Percentiles rank a stretch among this genome's conserved stretches.
Evolutionary conservation across 2,888 invertebrate genomes (phyloP).

Genomic region (Mythimna vitellina): DNA sequence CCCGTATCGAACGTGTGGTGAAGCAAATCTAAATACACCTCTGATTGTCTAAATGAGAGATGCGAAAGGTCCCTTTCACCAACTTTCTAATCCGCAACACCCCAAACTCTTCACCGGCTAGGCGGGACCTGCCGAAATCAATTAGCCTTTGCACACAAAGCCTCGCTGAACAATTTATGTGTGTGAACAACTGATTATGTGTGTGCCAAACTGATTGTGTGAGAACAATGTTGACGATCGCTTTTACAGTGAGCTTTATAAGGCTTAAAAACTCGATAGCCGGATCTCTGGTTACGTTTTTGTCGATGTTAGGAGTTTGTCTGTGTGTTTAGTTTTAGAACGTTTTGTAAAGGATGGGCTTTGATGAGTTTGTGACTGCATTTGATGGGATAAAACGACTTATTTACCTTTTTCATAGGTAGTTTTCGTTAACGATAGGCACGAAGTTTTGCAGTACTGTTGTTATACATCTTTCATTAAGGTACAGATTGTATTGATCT

Average conservation of each 20-base stretch:
- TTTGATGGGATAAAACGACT: background rate
- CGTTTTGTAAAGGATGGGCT: background rate
- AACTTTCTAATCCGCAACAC: constrained; percentile 49
- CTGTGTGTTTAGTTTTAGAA: constrained; percentile 23
- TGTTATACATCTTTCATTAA: background rate
- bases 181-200: constrained; percentile 72
- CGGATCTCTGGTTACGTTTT: constrained; percentile 46
- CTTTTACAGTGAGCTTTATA: constrained; percentile 66
- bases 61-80: constrained; percentile 25
- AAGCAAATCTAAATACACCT: constrained; percentile 14
- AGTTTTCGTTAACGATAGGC: background rate
- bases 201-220: constrained; percentile 70
- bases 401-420: too few species aligned
- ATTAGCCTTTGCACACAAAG: constrained; percentile 82
- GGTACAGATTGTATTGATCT: background rate
- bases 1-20: constrained; percentile 10
- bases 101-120: constrained; percentile 65
- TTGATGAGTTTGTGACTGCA: background rate
- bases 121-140: constrained; percentile 78
- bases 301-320: constrained; percentile 33
- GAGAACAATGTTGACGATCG: constrained; percentile 65
- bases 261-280: constrained; percentile 63
- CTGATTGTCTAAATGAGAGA: constrained; percentile 35
- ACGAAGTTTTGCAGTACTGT: background rate
- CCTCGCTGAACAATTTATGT: constrained; percentile 76